Base-by-base conservation (phyloP, 2,797 vertebrate species). In the Enteromius unitaeniatus region DNA sequence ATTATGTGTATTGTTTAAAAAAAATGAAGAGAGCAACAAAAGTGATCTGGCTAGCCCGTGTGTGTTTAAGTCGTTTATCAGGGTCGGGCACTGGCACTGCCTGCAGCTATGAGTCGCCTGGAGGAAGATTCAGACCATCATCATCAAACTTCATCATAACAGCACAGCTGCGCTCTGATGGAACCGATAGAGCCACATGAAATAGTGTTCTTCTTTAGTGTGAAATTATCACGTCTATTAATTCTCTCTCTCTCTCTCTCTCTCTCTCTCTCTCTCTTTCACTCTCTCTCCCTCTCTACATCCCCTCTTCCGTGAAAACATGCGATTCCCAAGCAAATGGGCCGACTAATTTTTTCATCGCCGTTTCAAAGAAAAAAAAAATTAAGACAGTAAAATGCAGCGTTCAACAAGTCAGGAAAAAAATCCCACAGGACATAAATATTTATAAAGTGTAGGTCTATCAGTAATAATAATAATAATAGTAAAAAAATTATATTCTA, bases 161-260 rank as follows among this genome's bases (percentile, higher is more conserved):
- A 72, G 60, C 95, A 94, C 98, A 99, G 98, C 98, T 99, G 97
- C 96, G 96, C 93, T 97, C 96, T 97, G 96, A 96, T 97, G 96
- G 94, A 96, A 94, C 95, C 93, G 96, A 97, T 96, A 96, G 96
- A 92, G 94, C 93, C 91, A 94, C 93, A 92, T 95, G 96, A 95
- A 97, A 97, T 97, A 97, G 95, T 94, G 95, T 94, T 94, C 94
- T 95, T 93, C 94, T 95, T 93, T 94, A 94, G 93, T 97, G 97
- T 96, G 96, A 97, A 98, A 98, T 98, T 96, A 97, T 97, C 97
- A 97, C 96, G 96, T 97, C 97, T 98, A 97, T 98, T 97, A 97
- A 99, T 97, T 97, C 97, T 96, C 95, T 85, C 81, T 82, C 78
- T 74, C 58, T 55, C 77, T 79, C 75, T 80, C 60, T 96, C 97